Base-by-base conservation (phyloP, 1,140 invertebrate genomes). In the Odontomachus brunneus region DNA sequence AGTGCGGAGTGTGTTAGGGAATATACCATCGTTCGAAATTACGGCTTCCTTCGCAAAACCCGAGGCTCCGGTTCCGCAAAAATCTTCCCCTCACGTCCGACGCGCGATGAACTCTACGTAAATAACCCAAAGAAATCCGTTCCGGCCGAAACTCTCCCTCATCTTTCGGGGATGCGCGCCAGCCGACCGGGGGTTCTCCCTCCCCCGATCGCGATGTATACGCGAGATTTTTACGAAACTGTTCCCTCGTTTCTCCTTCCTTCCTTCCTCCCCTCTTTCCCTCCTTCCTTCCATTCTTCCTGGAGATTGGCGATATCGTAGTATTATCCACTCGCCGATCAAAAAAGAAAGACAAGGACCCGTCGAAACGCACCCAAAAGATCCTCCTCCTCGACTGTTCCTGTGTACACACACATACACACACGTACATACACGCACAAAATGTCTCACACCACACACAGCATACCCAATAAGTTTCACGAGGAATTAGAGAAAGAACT, bases 1-100 rank as follows among this genome's bases (percentile, higher is more conserved):
- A 80, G 44, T 5, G 66, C 24, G 22, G n/a, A 51, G 63, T 22
- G 24, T 69, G 38, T 69, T 69, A 78, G 44, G 9, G 22, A 26
- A 69, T 51, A 26, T 7, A 24, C 44, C 44, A 69, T 71, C 26
- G 24, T 69, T 48, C 65, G 69, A 57, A 80, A 44, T 80, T 80
- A 29, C 38, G 75, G 65, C 65, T 80, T 80, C 65, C 75, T 80
- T 80, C 65, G 65, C 75, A 59, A 69, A 17, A 80, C 19, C 19
- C 12, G 33, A 71, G 65, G 24, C 17, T 69, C 57, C 33, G 49
- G 65, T 80, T 57, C n/a, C 65, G 65, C 65, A 69, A 69, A 44
- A 29, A 80, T 71, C 66, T 48, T 55, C 12, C 22, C 19, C 4
- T 48, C 51, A 51, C 33, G 22, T 55, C 29, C 26, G n/a, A 59